These are phyloP conservation scores for Saturnia pavonia DNA, from an alignment of 2,888 invertebrate genomes.

Conservation along the genomic window DNA sequence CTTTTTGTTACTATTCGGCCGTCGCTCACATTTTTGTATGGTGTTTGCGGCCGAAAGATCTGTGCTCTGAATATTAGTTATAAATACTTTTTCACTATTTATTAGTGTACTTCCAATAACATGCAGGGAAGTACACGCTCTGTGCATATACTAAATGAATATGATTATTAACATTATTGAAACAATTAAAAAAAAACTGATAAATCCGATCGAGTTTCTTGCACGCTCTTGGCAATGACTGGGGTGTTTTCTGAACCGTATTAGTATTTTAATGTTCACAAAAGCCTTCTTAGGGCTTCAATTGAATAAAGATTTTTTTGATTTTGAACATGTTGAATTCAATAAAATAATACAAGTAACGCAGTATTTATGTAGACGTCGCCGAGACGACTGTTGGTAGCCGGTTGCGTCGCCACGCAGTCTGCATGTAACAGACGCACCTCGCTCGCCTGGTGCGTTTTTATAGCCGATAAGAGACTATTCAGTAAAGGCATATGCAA, in stretches of 20 bases:
- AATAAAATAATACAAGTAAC: constrained; percentile 6
- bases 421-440: constrained; percentile 59
- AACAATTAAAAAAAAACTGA: too few species aligned
- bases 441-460: constrained; percentile 51
- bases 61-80: constrained; percentile 72
- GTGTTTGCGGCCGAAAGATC: constrained; percentile 74
- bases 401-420: constrained; percentile 56
- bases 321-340: constrained; percentile 25
- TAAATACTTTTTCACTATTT: not conserved
- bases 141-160: too few species aligned
- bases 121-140: too few species aligned
- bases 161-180: too few species aligned
- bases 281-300: too few species aligned
- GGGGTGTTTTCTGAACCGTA: too few species aligned
- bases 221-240: too few species aligned
- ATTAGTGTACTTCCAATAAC: not conserved
- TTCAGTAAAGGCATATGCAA: constrained; percentile 25
- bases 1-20: constrained; percentile 77
- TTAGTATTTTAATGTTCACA: too few species aligned
- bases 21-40: constrained; percentile 77
- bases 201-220: too few species aligned
- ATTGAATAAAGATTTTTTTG: not conserved
- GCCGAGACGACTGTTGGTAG: constrained; percentile 58
- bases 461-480: constrained; percentile 42
- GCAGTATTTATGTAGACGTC: constrained; percentile 48